These are phyloP conservation scores for Lutjanus erythropterus DNA, from an alignment of 2,113 vertebrate species.

Conservation along the genomic window DNA sequence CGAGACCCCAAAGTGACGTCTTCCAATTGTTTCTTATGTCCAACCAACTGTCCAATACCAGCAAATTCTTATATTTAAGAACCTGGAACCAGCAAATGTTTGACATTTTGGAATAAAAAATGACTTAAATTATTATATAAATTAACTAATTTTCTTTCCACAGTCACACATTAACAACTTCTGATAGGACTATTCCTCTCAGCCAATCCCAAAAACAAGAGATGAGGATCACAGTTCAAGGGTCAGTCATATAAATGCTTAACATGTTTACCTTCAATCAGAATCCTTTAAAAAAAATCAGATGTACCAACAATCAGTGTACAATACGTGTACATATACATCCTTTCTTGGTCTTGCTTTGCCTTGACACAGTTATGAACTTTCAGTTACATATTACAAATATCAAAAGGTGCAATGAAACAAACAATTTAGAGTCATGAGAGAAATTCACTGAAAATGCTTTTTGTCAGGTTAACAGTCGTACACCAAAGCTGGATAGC, in stretches of 20 bases:
- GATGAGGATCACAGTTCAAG: slow-evolving; percentile 16
- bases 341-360: slow-evolving; percentile 5
- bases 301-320: slow-evolving; percentile 50
- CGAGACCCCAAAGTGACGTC: no score
- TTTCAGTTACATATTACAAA: slow-evolving; percentile 31
- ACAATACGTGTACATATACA: slow-evolving; percentile 41
- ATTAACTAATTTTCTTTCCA: no score
- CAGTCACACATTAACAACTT: background rate
- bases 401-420: slow-evolving; percentile 31
- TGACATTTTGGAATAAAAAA: no score
- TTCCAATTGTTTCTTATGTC: no score
- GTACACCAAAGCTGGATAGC: slow-evolving; percentile 51
- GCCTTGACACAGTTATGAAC: slow-evolving; percentile 9
- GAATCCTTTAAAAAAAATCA: slow-evolving; percentile 8
- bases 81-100: no score
- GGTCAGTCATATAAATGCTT: slow-evolving; percentile 13
- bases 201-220: background rate
- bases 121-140: no score
- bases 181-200: slow-evolving; percentile 1
- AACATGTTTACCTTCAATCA: background rate
- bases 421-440: background rate
- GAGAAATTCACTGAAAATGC: slow-evolving; percentile 7
- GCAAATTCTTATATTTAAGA: no score
- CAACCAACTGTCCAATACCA: no score
- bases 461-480: slow-evolving; percentile 54